These are phyloP conservation scores for Cephus sareptanus DNA, from an alignment of 2,888 invertebrate species.

Conservation along the genomic window DNA sequence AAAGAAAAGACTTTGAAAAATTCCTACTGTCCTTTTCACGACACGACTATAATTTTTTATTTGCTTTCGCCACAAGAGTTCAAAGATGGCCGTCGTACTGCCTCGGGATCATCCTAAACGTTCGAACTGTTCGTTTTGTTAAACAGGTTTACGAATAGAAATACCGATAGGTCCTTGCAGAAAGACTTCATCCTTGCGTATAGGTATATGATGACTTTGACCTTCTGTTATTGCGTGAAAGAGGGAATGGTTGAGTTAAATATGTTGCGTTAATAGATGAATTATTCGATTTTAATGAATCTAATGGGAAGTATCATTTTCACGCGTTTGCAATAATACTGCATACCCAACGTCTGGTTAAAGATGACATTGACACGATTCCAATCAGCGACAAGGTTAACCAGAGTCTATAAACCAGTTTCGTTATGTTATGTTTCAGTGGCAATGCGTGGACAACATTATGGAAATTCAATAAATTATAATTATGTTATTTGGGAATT, in stretches of 20 bases:
- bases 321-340: neutral
- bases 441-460: neutral
- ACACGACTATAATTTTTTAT: neutral
- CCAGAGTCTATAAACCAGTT: constrained; percentile 41
- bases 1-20: neutral
- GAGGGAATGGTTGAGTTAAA: neutral
- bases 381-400: constrained; percentile 41
- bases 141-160: neutral
- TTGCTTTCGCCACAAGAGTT: neutral
- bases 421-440: neutral
- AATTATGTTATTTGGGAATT: neutral
- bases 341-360: neutral
- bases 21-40: neutral
- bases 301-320: neutral
- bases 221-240: neutral
- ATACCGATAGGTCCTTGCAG: neutral
- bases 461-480: neutral
- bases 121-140: neutral
- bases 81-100: neutral
- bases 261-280: neutral
- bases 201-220: neutral
- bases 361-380: constrained; percentile 44
- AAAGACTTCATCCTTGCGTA: neutral
- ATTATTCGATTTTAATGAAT: neutral
- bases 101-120: neutral